Base-by-base conservation (phyloP, 2,888 invertebrate genomes). In the Heteromurus nitidus region DNA sequence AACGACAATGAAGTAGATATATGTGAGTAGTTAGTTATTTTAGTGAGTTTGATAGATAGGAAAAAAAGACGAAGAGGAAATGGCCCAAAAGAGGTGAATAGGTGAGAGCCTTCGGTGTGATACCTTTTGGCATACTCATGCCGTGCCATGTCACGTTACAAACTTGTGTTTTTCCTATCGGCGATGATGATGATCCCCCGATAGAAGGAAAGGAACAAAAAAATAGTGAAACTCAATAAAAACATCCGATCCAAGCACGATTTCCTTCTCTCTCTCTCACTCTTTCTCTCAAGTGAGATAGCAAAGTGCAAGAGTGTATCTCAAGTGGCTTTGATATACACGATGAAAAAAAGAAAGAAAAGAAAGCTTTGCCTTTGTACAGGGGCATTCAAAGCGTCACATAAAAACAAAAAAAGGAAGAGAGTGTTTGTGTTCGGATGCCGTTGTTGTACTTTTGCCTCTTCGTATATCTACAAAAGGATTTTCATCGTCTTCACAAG, bases 181-280 rank as follows among this genome's bases (percentile, higher is more conserved):
- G 13, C 13, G 47, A 47, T 47, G 47, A 47, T 47, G 47, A 13
- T 47, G 47, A n/a, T n/a, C n/a, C n/a, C n/a, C n/a, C n/a, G n/a
- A 47, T 47, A 47, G 47, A 47, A n/a, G n/a, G n/a, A 36, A n/a
- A 47, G 47, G 18, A n/a, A n/a, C 47, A 47, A n/a, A 47, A 47
- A 47, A 9, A n/a, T n/a, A n/a, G 11, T 9, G 18, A 47, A 47
- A 47, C 47, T 47, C 47, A 47, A 47, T 47, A 47, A 47, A 47
- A 47, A 47, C 47, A 47, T 47, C 47, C n/a, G n/a, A 3, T 47
- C 18, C 47, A 13, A 36, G 36, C 13, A n/a, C 47, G 7, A 9
- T 47, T 13, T 7, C 47, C 36, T 47, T 9, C n/a, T n/a, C 18
- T 47, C n/a, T n/a, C 3, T 47, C 47, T 47, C 3, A n/a, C 3